Percentiles rank a stretch among this genome's conserved stretches.
phyloP scores from a whole-genome alignment of 2,113 vertebrate genomes.

The Phodopus roborovskii region DNA sequence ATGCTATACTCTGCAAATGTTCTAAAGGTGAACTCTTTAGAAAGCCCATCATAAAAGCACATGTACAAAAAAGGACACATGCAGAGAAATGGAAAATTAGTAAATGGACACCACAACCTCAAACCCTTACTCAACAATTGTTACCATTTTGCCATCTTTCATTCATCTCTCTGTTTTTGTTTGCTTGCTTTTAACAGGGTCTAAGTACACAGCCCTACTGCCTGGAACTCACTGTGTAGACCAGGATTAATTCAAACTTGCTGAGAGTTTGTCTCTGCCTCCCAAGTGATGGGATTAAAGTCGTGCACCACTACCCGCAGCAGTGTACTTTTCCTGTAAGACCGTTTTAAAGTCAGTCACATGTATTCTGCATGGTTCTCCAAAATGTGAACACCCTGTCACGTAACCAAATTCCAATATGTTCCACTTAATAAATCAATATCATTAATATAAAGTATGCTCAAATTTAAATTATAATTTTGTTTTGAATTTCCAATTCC shows the following conservation, averaged over 20 bases:
- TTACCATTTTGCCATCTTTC: background rate
- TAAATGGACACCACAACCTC: background rate
- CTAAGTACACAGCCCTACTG: background rate
- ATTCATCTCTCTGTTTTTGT: background rate
- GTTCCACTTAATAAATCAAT: background rate
- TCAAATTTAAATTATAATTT: background rate
- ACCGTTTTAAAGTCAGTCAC: background rate
- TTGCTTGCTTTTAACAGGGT: background rate
- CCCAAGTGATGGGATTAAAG: background rate
- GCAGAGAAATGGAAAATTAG: background rate
- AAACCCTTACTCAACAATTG: background rate
- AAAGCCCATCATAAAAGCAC: background rate
- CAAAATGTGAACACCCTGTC: background rate
- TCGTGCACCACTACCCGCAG: background rate
- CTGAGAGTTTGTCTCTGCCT: background rate
- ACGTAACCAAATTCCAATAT: background rate
- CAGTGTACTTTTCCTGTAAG: background rate
- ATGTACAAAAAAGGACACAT: background rate
- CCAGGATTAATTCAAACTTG: background rate
- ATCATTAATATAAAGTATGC: background rate
- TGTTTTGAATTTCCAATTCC: conserved; percentile 26
- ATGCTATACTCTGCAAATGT: background rate
- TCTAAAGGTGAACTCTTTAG: background rate
- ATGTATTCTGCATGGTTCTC: background rate
- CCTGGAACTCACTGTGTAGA: background rate